Conservation (phyloP, 2,113 vertebrate species). For the Rana temporaria region DNA sequence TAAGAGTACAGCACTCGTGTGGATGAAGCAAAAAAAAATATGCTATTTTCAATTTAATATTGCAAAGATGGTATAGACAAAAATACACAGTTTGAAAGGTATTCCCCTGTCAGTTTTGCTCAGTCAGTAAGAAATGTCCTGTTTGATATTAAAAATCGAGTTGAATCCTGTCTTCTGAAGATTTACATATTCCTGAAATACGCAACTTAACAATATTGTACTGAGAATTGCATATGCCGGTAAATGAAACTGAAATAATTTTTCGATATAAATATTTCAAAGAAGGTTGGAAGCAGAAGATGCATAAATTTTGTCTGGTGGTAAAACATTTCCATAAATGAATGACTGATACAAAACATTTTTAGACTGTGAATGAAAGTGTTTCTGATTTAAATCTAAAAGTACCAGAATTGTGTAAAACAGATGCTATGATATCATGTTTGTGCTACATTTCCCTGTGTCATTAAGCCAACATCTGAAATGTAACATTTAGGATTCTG, state of each 20-base stretch:
- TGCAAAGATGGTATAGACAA: background rate
- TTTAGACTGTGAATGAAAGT: constrained; percentile 29
- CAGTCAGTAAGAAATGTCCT: constrained; percentile 8
- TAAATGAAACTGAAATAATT: constrained; percentile 55
- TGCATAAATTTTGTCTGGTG: constrained; percentile 44
- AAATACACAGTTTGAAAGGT: background rate
- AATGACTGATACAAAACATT: constrained; percentile 49
- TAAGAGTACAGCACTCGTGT: too few species aligned
- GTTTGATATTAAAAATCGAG: constrained; percentile 19
- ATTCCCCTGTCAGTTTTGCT: background rate
- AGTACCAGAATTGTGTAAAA: constrained; percentile 38
- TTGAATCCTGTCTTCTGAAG: constrained; percentile 4
- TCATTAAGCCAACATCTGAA: constrained; percentile 35
- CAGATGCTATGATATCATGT: constrained; percentile 44
- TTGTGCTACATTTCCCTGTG: constrained; percentile 9
- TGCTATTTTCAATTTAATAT: background rate
- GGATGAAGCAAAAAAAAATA: background rate
- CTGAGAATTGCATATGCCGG: constrained; percentile 39
- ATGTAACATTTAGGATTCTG: constrained; percentile 14
- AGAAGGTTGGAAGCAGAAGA: constrained; percentile 34
- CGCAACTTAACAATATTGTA: constrained; percentile 24
- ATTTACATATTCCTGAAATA: constrained; percentile 50
- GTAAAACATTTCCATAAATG: constrained; percentile 53
- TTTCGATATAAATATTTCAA: constrained; percentile 54
- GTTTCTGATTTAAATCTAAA: constrained; percentile 35